phyloP scores from a whole-genome alignment of 2,888 invertebrate genomes.

The Anoplius nigerrimus region DNA sequence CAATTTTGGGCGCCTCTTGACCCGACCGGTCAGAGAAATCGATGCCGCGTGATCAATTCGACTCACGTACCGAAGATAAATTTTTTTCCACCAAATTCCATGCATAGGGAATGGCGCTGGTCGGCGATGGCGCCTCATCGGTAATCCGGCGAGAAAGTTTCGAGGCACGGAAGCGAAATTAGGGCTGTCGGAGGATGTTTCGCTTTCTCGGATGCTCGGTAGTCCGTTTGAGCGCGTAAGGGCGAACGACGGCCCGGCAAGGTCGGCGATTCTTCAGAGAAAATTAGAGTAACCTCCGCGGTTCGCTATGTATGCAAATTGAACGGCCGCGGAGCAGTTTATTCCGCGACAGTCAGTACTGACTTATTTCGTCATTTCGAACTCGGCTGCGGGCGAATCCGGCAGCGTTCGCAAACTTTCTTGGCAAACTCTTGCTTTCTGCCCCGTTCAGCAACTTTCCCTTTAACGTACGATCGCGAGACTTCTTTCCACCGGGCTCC shows the following conservation, averaged over 20 bases:
- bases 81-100: slow-evolving; percentile 40
- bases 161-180: slow-evolving; percentile 20
- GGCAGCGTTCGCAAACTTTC: background rate
- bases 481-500: background rate
- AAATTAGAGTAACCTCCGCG: slow-evolving; percentile 10
- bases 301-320: slow-evolving; percentile 19
- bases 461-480: no score
- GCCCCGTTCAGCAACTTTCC: no score
- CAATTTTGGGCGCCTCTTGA: background rate
- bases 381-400: slow-evolving; percentile 4
- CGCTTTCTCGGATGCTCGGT: slow-evolving; percentile 10
- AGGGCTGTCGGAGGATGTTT: slow-evolving; percentile 17
- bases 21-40: background rate
- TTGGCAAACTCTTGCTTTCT: no score
- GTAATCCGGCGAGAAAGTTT: slow-evolving; percentile 22
- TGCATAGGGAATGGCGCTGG: slow-evolving; percentile 38
- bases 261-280: slow-evolving; percentile 9
- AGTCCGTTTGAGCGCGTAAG: background rate
- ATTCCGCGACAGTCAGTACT: slow-evolving; percentile 15
- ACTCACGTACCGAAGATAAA: slow-evolving; percentile 44
- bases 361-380: slow-evolving; percentile 40
- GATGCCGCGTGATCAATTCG: slow-evolving; percentile 26
- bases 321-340: background rate
- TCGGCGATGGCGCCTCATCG: slow-evolving; percentile 6
- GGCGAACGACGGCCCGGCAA: background rate